Evolutionary conservation across 2,113 vertebrate species (phyloP).

Genomic region (Calonectris borealis): DNA sequence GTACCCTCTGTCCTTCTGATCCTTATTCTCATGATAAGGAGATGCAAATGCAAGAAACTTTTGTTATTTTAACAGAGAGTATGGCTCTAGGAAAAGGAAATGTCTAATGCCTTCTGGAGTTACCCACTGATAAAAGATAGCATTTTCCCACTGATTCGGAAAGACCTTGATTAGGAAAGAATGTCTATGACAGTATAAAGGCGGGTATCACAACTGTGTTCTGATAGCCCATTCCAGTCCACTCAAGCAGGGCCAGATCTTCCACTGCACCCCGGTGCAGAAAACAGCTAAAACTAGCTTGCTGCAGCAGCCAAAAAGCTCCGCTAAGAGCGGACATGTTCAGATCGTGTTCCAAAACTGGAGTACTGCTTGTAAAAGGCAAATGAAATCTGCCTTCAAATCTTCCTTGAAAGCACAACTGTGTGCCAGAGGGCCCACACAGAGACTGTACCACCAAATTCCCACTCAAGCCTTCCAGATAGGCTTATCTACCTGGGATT

Average conservation of each 20-base stretch:
- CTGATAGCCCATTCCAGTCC: neutral
- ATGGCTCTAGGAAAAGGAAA: neutral
- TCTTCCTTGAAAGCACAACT: neutral
- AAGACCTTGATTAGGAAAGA: neutral
- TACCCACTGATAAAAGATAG: neutral
- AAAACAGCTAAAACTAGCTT: neutral
- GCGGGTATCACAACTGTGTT: neutral
- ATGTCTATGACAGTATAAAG: neutral
- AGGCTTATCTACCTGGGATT: neutral
- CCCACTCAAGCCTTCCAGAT: neutral
- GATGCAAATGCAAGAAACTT: neutral
- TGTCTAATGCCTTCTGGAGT: neutral
- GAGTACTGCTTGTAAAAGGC: neutral
- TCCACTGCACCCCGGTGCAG: neutral
- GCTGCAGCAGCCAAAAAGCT: neutral
- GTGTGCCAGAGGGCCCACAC: neutral
- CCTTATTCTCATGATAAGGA: neutral
- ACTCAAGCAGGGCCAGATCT: neutral
- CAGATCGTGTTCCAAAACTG: neutral
- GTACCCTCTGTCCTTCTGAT: neutral
- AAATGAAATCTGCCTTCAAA: neutral
- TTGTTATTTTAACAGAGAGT: neutral
- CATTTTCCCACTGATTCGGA: neutral
- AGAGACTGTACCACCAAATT: neutral
- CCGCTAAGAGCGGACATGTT: neutral